These are phyloP conservation scores for Benthosema pterotum DNA, from an alignment of 2,797 vertebrate genomes.

Conservation along the genomic window DNA sequence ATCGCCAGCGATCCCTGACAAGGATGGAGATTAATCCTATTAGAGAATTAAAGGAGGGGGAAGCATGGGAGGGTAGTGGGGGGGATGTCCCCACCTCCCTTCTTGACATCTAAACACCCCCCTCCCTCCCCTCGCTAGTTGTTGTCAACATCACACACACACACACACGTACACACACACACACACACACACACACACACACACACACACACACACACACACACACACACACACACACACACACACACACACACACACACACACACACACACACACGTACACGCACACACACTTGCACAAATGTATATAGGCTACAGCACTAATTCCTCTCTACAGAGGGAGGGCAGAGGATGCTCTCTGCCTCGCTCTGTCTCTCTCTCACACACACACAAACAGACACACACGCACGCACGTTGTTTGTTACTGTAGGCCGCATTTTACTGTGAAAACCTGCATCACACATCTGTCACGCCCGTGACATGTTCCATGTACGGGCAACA, in stretches of 20 bases:
- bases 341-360: no score
- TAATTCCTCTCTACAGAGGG: conserved; percentile 13
- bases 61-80: not conserved
- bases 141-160: conserved; percentile 1
- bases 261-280: conserved; percentile 6
- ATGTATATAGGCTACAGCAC: conserved; percentile 15
- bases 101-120: conserved; percentile 44
- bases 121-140: conserved; percentile 20
- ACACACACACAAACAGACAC: conserved; percentile 9
- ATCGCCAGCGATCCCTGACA: conserved; percentile 63
- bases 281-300: not conserved
- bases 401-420: not conserved
- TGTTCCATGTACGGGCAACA: no score
- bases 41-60: conserved; percentile 60
- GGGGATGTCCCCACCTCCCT: conserved; percentile 24
- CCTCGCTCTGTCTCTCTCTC: conserved; percentile 42
- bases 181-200: conserved; percentile 14
- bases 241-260: conserved; percentile 25
- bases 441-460: no score
- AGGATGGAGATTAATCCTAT: conserved; percentile 71
- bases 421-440: no score
- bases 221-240: conserved; percentile 33
- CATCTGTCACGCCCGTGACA: no score
- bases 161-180: not conserved
- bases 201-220: conserved; percentile 27